Conservation (phyloP, 2,888 invertebrate genomes). For the Sepioteuthis lessoniana region DNA sequence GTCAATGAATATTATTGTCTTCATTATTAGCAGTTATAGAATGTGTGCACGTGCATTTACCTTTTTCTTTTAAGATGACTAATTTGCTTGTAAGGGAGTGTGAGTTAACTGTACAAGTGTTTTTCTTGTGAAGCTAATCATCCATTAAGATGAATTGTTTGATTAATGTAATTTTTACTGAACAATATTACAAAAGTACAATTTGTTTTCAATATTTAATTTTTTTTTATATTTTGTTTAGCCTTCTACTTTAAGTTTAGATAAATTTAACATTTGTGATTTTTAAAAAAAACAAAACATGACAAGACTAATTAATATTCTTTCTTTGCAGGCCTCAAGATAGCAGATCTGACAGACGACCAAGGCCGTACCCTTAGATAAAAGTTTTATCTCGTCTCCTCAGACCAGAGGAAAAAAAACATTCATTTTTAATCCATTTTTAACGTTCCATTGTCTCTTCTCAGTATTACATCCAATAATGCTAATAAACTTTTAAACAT, state of each 20-base stretch:
- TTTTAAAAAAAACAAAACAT: too few relatives aligned
- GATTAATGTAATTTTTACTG: too few relatives aligned
- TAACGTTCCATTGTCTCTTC: constrained; percentile 39
- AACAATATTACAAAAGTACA: too few relatives aligned
- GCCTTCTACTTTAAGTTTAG: neutral
- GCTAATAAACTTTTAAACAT: constrained; percentile 42
- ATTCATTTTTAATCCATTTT: constrained; percentile 42
- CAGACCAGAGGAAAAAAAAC: neutral
- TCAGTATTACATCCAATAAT: constrained; percentile 42
- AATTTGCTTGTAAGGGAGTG: too few relatives aligned
- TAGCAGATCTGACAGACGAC: constrained; percentile 64
- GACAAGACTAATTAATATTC: neutral
- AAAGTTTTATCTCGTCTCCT: neutral
- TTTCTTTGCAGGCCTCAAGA: constrained; percentile 50
- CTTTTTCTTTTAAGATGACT: too few relatives aligned
- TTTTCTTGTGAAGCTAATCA: too few relatives aligned
- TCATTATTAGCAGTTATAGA: too few relatives aligned
- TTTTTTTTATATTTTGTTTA: neutral
- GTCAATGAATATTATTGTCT: neutral
- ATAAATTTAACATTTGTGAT: neutral
- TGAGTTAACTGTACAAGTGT: too few relatives aligned
- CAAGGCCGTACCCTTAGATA: constrained; percentile 61
- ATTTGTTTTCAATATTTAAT: neutral
- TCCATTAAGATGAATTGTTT: too few relatives aligned
- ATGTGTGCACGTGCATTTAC: too few relatives aligned